A percentile compares a stretch with the other conserved stretches of the same genome.
These are phyloP conservation scores for Sciurus vulgaris DNA, from an alignment of 2,797 vertebrate genomes.

Conservation along the genomic window DNA sequence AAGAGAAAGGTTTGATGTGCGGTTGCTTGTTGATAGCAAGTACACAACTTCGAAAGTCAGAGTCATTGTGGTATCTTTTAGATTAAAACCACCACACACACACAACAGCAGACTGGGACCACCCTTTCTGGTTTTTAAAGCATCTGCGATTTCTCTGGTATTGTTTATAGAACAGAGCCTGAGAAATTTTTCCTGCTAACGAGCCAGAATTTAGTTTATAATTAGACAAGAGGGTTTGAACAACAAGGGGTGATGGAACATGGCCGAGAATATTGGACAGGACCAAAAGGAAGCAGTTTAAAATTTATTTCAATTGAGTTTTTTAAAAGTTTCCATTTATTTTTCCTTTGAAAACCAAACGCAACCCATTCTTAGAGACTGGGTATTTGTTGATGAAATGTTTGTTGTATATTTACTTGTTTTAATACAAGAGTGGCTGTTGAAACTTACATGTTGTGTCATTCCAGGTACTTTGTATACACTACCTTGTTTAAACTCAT, in stretches of 20 bases:
- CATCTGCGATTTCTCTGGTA: constrained; percentile 80
- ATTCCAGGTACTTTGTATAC: not conserved
- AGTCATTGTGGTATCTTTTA: constrained; percentile 59
- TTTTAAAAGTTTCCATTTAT: constrained; percentile 33
- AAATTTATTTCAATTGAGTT: constrained; percentile 65
- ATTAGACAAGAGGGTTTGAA: constrained; percentile 77
- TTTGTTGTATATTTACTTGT: not conserved
- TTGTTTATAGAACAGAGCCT: constrained; percentile 84
- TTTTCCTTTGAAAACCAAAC: not conserved
- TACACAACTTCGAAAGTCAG: constrained; percentile 38
- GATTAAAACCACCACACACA: not conserved
- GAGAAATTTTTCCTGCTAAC: constrained; percentile 81
- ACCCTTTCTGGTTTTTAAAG: constrained; percentile 59
- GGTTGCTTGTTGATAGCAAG: constrained; percentile 10
- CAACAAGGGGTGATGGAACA: constrained; percentile 60
- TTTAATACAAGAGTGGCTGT: not conserved
- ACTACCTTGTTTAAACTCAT: not conserved
- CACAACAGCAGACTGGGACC: not conserved
- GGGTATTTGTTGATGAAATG: not conserved
- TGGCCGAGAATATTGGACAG: constrained; percentile 61
- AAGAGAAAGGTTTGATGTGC: not conserved
- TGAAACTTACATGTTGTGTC: not conserved
- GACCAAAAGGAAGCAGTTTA: constrained; percentile 42
- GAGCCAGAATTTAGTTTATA: constrained; percentile 83
- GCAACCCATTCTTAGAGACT: not conserved